Evolutionary conservation across 1,140 invertebrate species (phyloP).

Genomic region (Vollenhovia emeryi): DNA sequence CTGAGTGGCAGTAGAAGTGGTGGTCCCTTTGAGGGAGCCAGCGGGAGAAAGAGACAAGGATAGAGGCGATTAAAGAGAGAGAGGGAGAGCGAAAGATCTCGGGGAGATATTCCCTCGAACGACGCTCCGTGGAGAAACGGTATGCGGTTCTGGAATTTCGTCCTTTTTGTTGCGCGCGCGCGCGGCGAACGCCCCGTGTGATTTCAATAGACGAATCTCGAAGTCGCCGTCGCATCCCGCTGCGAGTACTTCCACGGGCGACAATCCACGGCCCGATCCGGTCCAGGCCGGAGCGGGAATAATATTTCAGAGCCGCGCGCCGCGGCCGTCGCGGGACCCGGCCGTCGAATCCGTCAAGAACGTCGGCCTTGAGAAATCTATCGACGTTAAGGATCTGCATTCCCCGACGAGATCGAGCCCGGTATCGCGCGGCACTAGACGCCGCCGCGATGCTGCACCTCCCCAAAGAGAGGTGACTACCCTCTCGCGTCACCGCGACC

Average conservation of each 20-base stretch:
- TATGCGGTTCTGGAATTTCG: slow-evolving; percentile 80
- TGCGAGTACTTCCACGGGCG: slow-evolving; percentile 71
- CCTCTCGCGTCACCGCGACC: neutral
- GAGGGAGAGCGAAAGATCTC: slow-evolving; percentile 54
- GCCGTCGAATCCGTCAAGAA: slow-evolving; percentile 39
- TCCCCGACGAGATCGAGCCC: neutral
- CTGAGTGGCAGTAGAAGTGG: slow-evolving; percentile 46
- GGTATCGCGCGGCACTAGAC: neutral
- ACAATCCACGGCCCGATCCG: slow-evolving; percentile 56
- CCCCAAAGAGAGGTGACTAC: neutral
- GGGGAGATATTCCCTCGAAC: slow-evolving; percentile 71
- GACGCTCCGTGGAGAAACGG: slow-evolving; percentile 75
- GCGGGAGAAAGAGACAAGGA: slow-evolving; percentile 3
- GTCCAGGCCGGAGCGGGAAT: slow-evolving; percentile 47
- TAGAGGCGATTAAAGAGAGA: neutral
- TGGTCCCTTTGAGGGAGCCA: slow-evolving; percentile 61
- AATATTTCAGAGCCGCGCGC: slow-evolving; percentile 64
- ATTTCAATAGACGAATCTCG: slow-evolving; percentile 75
- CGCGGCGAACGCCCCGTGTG: slow-evolving; percentile 58
- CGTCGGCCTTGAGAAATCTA: slow-evolving; percentile 52
- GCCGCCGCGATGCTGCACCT: neutral
- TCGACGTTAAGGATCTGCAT: slow-evolving; percentile 47
- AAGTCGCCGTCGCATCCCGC: slow-evolving; percentile 70
- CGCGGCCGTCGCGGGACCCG: neutral
- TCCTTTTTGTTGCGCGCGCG: slow-evolving; percentile 72